Evolutionary conservation across 2,888 invertebrate species (phyloP).

Genomic region (Caenorhabditis sulstoni): DNA sequence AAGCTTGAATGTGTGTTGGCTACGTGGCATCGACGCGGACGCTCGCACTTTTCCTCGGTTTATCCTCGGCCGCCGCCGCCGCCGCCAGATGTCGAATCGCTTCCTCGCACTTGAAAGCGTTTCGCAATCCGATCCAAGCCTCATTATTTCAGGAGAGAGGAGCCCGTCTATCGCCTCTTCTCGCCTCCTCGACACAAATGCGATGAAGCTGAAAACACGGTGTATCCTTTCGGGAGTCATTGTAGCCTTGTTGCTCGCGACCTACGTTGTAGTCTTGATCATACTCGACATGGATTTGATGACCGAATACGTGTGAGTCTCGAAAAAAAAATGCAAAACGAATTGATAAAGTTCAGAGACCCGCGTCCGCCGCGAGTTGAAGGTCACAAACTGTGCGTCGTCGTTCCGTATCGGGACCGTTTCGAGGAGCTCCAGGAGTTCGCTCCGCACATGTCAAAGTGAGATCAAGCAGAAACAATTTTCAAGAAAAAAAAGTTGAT

Average conservation of each 20-base stretch:
- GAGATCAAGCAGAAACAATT: not conserved
- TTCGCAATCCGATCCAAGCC: slow-evolving; percentile 2
- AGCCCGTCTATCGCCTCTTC: slow-evolving; percentile 10
- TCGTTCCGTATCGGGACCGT: slow-evolving; percentile 95
- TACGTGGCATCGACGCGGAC: no score
- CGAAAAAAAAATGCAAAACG: not conserved
- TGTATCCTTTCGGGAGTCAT: slow-evolving; percentile 31
- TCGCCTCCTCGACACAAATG: slow-evolving; percentile 22
- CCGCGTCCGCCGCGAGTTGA: slow-evolving; percentile 12
- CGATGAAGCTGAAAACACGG: slow-evolving; percentile 46
- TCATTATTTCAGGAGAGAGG: slow-evolving; percentile 26
- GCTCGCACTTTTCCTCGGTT: slow-evolving; percentile 8
- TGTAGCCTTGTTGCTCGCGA: slow-evolving; percentile 26
- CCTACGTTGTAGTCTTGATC: slow-evolving; percentile 22
- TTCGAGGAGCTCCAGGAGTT: slow-evolving; percentile 89
- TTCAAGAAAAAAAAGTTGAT: not conserved
- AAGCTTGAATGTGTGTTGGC: not conserved
- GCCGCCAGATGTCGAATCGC: slow-evolving; percentile 38
- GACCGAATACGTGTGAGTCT: slow-evolving; percentile 32
- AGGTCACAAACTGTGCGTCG: slow-evolving; percentile 85
- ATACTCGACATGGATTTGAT: slow-evolving; percentile 38
- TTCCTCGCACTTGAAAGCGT: not conserved
- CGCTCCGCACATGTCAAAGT: slow-evolving; percentile 85
- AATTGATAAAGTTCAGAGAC: slow-evolving; percentile 35
- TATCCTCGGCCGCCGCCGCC: slow-evolving; percentile 28